Conservation (phyloP, 2,797 vertebrate species). For the Lerista edwardsae region DNA sequence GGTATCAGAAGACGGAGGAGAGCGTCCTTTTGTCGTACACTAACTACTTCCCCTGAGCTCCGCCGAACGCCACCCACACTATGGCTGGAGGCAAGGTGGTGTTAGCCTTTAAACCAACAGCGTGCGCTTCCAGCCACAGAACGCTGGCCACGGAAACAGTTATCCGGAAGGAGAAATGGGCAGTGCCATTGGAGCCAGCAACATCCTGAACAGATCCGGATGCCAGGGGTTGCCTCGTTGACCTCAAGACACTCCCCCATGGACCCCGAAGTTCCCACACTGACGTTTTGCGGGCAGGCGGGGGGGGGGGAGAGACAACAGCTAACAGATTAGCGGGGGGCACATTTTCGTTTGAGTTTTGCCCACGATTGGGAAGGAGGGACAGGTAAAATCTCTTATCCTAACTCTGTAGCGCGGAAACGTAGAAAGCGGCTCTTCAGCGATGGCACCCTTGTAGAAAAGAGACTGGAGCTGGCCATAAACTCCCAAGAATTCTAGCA, state of each 20-base stretch:
- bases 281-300: neutral
- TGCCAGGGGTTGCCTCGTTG: neutral
- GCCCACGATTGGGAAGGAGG: too few relatives aligned
- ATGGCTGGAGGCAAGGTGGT: neutral
- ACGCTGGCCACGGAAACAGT: fast-evolving
- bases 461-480: neutral
- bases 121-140: neutral
- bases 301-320: fast-evolving
- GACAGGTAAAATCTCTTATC: too few relatives aligned
- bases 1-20: fast-evolving
- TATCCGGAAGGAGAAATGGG: neutral
- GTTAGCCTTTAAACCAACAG: neutral
- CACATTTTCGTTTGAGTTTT: neutral
- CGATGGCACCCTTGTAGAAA: constrained; percentile 12
- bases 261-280: fast-evolving
- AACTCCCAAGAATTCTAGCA: neutral
- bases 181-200: neutral
- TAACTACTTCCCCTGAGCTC: neutral
- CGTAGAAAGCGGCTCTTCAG: neutral
- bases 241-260: neutral
- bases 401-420: neutral
- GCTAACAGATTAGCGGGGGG: neutral
- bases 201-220: fast-evolving
- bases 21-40: neutral
- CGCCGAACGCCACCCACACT: fast-evolving